Conservation (phyloP, 2,797 vertebrate species). For the Allobates femoralis region DNA sequence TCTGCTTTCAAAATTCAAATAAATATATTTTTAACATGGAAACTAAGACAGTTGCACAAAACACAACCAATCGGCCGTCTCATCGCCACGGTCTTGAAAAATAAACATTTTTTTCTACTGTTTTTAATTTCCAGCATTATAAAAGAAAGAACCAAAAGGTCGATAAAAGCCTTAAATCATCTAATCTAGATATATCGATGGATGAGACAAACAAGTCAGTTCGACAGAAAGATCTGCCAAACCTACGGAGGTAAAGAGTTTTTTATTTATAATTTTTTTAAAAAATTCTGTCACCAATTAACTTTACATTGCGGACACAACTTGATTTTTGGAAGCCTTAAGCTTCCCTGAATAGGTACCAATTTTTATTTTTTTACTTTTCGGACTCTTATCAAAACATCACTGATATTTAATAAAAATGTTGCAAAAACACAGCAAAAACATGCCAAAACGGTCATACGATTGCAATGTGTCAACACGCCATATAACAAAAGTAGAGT, state of each 20-base stretch:
- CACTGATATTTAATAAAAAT: too few species aligned
- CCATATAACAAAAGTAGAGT: neutral
- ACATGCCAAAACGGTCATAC: neutral
- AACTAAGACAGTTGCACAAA: constrained; percentile 27
- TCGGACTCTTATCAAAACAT: neutral
- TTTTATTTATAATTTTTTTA: neutral
- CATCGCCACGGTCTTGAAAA: neutral
- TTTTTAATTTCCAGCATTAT: neutral
- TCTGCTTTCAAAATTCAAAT: constrained; percentile 38
- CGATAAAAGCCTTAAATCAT: neutral
- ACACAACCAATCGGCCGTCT: constrained; percentile 11
- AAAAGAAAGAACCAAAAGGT: neutral
- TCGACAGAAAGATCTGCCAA: constrained; percentile 1
- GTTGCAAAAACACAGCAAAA: too few species aligned
- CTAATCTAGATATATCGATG: constrained; percentile 1
- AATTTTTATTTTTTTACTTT: neutral
- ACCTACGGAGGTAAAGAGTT: neutral
- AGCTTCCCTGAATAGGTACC: neutral
- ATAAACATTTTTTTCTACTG: constrained; percentile 7
- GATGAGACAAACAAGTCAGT: neutral
- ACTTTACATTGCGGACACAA: neutral
- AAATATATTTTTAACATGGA: constrained; percentile 31
- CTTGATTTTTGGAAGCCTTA: neutral
- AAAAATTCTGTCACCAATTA: neutral
- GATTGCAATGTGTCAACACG: neutral